phyloP scores from a whole-genome alignment of 1,140 invertebrate genomes.

The Philaenus spumarius region DNA sequence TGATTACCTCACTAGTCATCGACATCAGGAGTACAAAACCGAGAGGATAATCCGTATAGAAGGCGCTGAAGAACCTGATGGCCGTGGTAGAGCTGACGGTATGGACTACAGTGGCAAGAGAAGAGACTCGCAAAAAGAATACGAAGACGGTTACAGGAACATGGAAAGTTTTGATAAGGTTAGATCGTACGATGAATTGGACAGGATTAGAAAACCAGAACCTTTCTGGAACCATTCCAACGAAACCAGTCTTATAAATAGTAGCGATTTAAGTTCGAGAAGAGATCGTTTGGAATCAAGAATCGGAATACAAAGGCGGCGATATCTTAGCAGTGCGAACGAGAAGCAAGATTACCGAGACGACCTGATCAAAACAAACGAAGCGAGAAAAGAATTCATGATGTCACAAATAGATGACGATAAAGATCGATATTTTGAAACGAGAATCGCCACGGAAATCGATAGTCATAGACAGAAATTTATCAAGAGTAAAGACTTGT shows the following conservation, averaged over 20 bases:
- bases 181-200: slow-evolving; percentile 34
- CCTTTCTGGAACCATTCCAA: slow-evolving; percentile 5
- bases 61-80: slow-evolving; percentile 29
- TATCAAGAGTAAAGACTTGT: slow-evolving; percentile 35
- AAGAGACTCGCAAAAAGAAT: slow-evolving; percentile 32
- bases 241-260: slow-evolving; percentile 23
- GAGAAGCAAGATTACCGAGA: slow-evolving; percentile 33
- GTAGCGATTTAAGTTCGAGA: slow-evolving; percentile 57
- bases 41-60: slow-evolving; percentile 3
- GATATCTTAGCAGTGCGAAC: slow-evolving; percentile 39
- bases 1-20: not conserved
- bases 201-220: slow-evolving; percentile 12
- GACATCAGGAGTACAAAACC: not conserved
- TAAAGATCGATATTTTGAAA: slow-evolving; percentile 40
- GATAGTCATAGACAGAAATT: slow-evolving; percentile 39
- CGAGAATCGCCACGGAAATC: slow-evolving; percentile 38
- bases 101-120: slow-evolving; percentile 52
- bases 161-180: slow-evolving; percentile 30
- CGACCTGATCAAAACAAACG: slow-evolving; percentile 37
- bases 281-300: slow-evolving; percentile 66
- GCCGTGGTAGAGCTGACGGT: slow-evolving; percentile 54
- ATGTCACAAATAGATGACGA: slow-evolving; percentile 45
- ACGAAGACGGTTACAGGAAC: slow-evolving; percentile 7
- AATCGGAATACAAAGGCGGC: slow-evolving; percentile 46
- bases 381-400: slow-evolving; percentile 36